Evolutionary conservation across 2,797 vertebrate genomes (phyloP).

Genomic region (Eospalax fontanierii): DNA sequence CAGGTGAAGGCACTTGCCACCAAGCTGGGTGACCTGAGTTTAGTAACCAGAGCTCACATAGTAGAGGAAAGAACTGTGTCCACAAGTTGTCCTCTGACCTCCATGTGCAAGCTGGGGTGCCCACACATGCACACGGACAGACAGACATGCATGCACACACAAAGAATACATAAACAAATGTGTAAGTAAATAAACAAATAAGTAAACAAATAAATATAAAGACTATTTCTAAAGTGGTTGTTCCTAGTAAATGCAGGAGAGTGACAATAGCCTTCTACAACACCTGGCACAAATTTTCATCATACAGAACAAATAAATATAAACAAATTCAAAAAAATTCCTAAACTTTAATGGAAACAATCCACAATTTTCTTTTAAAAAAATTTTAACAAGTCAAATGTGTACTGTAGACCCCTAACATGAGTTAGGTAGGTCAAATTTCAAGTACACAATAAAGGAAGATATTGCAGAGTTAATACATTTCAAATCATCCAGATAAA

Average conservation of each 20-base stretch:
- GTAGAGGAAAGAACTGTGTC: not conserved
- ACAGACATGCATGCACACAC: not conserved
- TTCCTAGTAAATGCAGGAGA: not conserved
- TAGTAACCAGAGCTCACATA: not conserved
- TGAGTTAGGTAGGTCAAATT: not conserved
- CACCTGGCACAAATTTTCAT: not conserved
- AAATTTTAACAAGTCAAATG: not conserved
- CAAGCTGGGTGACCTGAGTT: not conserved
- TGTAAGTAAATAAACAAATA: too few species aligned
- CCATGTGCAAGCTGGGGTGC: too few species aligned
- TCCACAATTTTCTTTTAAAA: not conserved
- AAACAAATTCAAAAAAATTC: constrained; percentile 42
- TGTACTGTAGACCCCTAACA: not conserved
- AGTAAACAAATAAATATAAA: too few species aligned
- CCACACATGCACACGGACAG: not conserved
- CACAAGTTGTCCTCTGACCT: too few species aligned
- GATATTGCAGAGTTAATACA: constrained; percentile 63
- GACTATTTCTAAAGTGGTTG: not conserved
- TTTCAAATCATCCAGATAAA: constrained; percentile 73
- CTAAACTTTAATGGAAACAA: not conserved
- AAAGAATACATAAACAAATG: too few species aligned
- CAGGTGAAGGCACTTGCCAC: not conserved
- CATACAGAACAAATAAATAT: constrained; percentile 14
- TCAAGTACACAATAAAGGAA: not conserved
- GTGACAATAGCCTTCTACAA: not conserved